These are phyloP conservation scores for Venturia canescens DNA, from an alignment of 1,140 invertebrate genomes.

Conservation along the genomic window DNA sequence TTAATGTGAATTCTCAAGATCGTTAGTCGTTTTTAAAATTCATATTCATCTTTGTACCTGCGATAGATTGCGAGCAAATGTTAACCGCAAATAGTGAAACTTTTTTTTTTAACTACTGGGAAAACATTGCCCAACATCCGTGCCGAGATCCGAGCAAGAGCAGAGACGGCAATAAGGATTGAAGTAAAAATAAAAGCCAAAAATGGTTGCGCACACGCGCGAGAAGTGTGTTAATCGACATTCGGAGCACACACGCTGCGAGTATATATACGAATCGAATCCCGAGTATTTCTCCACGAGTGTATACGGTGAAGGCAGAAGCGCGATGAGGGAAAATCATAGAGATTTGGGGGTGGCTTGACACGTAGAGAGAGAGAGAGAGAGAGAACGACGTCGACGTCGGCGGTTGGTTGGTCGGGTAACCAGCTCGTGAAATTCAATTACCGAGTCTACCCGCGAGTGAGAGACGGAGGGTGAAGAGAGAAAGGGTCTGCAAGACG, in stretches of 20 bases:
- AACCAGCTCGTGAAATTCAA: constrained; percentile 78
- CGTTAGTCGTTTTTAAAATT: not conserved
- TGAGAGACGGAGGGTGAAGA: not conserved
- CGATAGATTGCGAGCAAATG: not conserved
- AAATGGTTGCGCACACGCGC: not conserved
- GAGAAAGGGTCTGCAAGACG: constrained; percentile 26
- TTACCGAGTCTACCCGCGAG: constrained; percentile 70
- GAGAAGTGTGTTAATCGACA: constrained; percentile 16
- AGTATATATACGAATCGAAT: not conserved
- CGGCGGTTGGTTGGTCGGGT: constrained; percentile 69
- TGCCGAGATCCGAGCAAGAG: too few species aligned
- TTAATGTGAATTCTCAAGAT: not conserved
- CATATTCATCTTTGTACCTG: not conserved
- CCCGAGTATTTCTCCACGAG: not conserved
- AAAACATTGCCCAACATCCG: not conserved
- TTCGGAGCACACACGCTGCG: not conserved
- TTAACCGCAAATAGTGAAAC: not conserved
- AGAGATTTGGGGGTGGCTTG: constrained; percentile 30
- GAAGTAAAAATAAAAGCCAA: not conserved
- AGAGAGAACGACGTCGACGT: constrained; percentile 52
- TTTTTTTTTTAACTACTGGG: not conserved
- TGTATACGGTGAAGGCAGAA: not conserved
- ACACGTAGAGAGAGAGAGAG: not conserved
- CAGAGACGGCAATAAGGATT: not conserved
- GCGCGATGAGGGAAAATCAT: constrained; percentile 37